phyloP scores from a whole-genome alignment of 2,888 invertebrate genomes.

The Parnassius smintheus region DNA sequence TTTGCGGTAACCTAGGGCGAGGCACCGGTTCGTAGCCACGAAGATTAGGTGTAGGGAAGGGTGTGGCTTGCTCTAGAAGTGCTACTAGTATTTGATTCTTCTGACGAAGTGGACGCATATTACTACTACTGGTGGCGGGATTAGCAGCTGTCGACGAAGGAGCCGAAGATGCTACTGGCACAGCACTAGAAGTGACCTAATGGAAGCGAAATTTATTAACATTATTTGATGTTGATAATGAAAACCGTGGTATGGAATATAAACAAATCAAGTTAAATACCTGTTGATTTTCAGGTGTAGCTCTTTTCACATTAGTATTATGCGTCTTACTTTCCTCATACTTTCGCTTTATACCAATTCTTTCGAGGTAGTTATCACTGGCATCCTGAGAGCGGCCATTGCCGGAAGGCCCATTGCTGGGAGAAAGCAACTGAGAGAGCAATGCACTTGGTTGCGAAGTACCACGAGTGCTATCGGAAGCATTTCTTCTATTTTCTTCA shows the following conservation, averaged over 20 bases:
- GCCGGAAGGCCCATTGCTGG: slow-evolving; percentile 61
- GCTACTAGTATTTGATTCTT: slow-evolving; percentile 93
- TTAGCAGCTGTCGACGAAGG: slow-evolving; percentile 54
- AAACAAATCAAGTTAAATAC: slow-evolving; percentile 38
- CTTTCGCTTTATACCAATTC: slow-evolving; percentile 67
- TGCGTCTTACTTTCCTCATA: slow-evolving; percentile 81
- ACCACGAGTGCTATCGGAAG: slow-evolving; percentile 47
- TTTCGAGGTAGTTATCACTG: slow-evolving; percentile 61
- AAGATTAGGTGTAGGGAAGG: slow-evolving; percentile 85
- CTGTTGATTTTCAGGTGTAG: slow-evolving; percentile 76
- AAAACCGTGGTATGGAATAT: too few species aligned
- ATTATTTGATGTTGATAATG: too few species aligned
- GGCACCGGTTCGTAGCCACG: slow-evolving; percentile 49
- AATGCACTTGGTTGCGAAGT: slow-evolving; percentile 76
- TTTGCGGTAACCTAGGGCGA: slow-evolving; percentile 48
- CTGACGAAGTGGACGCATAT: slow-evolving; percentile 86
- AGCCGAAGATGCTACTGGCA: slow-evolving; percentile 76
- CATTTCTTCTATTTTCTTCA: slow-evolving; percentile 79
- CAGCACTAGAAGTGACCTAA: slow-evolving; percentile 80
- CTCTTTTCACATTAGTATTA: slow-evolving; percentile 78
- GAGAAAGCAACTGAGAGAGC: slow-evolving; percentile 73
- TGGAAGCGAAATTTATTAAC: slow-evolving; percentile 14
- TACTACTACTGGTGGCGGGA: slow-evolving; percentile 50
- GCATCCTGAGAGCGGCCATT: slow-evolving; percentile 59
- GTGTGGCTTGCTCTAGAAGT: slow-evolving; percentile 86